A percentile compares a stretch with the other conserved stretches of the same genome.
Evolutionary conservation across 2,113 vertebrate species (phyloP).

Genomic region (Echinops telfairi): DNA sequence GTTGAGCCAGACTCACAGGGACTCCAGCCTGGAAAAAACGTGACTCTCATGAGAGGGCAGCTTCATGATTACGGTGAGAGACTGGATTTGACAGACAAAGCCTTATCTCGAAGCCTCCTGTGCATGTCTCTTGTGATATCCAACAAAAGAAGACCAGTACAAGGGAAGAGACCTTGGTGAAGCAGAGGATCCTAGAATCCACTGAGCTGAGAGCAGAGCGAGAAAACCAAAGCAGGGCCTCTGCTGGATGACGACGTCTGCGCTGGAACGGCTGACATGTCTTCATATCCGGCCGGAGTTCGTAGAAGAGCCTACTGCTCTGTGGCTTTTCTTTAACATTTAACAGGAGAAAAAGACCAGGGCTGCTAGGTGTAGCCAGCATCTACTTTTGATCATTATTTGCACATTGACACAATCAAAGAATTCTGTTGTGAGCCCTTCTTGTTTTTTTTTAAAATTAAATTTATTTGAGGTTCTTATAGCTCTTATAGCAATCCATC

Average conservation of each 20-base stretch:
- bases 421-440: neutral
- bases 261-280: neutral
- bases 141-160: too few relatives aligned
- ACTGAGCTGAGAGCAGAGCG: conserved; percentile 3
- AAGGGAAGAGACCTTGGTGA: neutral
- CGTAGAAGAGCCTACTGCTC: neutral
- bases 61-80: too few relatives aligned
- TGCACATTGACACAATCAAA: conserved; percentile 11
- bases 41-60: too few relatives aligned
- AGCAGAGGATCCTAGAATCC: neutral
- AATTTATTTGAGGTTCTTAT: too few relatives aligned
- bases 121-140: too few relatives aligned
- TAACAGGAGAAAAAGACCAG: neutral
- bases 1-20: too few relatives aligned
- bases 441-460: too few relatives aligned
- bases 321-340: conserved; percentile 30
- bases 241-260: neutral
- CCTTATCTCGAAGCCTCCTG: too few relatives aligned
- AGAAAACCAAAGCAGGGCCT: neutral
- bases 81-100: too few relatives aligned
- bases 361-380: neutral
- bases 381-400: conserved; percentile 62
- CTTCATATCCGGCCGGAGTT: neutral
- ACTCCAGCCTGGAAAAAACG: too few relatives aligned
- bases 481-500: too few relatives aligned